A percentile compares a stretch with the other conserved stretches of the same genome.
Evolutionary conservation across 1,140 invertebrate genomes (phyloP).

Genomic region (Kradibia gibbosae): DNA sequence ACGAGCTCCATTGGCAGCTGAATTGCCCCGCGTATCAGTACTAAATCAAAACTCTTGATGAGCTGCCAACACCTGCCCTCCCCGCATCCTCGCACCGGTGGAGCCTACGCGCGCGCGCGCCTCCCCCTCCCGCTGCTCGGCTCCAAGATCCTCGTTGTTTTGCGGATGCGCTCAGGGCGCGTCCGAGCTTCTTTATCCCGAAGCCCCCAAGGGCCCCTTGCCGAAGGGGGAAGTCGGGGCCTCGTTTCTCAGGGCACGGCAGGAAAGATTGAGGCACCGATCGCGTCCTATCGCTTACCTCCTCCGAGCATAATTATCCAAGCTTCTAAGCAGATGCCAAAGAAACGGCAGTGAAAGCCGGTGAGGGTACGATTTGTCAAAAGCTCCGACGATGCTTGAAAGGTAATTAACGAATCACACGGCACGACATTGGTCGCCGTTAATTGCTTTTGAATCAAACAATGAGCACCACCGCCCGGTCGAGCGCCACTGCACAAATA

Average conservation of each 20-base stretch:
- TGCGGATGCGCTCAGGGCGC: too few species aligned
- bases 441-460: slow-evolving; percentile 28
- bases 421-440: slow-evolving; percentile 14
- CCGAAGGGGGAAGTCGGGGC: too few species aligned
- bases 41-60: slow-evolving; percentile 8
- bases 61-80: slow-evolving; percentile 7
- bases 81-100: background rate
- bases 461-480: too few species aligned
- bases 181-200: too few species aligned
- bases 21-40: background rate
- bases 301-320: too few species aligned
- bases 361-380: slow-evolving; percentile 7
- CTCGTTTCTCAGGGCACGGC: too few species aligned
- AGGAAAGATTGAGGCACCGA: too few species aligned
- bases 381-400: background rate
- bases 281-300: too few species aligned
- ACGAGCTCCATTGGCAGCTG: slow-evolving; percentile 21
- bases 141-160: slow-evolving; percentile 7
- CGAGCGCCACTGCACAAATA: slow-evolving; percentile 26
- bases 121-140: too few species aligned
- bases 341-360: background rate
- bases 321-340: background rate
- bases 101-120: background rate
- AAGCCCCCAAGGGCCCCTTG: too few species aligned
- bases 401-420: slow-evolving; percentile 5